Conservation (phyloP, 2,888 invertebrate genomes). For the Ditylenchus weischeri region DNA sequence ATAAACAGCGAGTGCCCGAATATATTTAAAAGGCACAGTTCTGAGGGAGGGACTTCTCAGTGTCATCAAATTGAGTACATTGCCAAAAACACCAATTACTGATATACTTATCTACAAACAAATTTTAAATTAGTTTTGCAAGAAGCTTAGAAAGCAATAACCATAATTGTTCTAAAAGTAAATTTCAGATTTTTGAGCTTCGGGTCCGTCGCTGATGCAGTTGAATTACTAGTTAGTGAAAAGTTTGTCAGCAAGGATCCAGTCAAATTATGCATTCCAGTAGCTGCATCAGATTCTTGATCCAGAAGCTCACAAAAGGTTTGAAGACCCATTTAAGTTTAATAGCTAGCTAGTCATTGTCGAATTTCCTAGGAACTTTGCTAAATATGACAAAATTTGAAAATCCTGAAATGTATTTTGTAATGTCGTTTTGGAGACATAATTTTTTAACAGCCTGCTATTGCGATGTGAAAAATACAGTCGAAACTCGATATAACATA, state of each 20-base stretch:
- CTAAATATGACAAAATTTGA: no score
- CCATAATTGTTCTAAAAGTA: slow-evolving; percentile 28
- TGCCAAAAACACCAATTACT: slow-evolving; percentile 67
- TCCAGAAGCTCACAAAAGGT: no score
- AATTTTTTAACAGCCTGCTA: no score
- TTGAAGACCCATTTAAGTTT: no score
- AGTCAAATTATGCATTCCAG: not conserved
- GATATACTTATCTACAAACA: slow-evolving; percentile 42
- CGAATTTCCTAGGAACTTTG: no score
- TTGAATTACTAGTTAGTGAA: not conserved
- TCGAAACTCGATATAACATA: no score
- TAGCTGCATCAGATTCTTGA: not conserved
- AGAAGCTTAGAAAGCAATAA: no score
- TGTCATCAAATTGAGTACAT: slow-evolving; percentile 75
- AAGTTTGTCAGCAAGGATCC: no score
- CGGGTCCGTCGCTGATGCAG: slow-evolving; percentile 13
- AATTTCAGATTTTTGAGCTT: slow-evolving; percentile 17
- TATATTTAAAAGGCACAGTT: slow-evolving; percentile 76
- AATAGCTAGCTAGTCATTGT: no score
- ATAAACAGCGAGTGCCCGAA: slow-evolving; percentile 73
- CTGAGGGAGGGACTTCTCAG: slow-evolving; percentile 75
- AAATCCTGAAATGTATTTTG: no score
- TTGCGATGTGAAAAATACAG: no score
- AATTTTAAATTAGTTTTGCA: slow-evolving; percentile 1
- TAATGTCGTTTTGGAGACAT: no score